Conservation (phyloP, 1,140 invertebrate species). For the Carposina sasakii region DNA sequence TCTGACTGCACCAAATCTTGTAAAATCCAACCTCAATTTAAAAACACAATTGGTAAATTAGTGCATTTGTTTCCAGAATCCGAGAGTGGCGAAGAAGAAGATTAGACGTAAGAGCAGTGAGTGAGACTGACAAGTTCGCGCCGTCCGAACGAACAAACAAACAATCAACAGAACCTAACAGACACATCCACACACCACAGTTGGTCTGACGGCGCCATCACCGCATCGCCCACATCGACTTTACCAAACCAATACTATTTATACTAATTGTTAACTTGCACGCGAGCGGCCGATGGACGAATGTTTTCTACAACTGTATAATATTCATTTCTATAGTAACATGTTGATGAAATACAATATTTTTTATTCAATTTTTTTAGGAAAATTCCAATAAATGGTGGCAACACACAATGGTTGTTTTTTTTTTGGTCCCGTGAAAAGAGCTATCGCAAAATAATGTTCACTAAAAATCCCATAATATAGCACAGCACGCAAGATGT, state of each 20-base stretch:
- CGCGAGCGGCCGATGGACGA: conserved; percentile 26
- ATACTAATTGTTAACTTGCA: conserved; percentile 15
- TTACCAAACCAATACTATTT: too few species aligned
- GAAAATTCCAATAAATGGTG: conserved; percentile 69
- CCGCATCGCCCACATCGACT: too few species aligned
- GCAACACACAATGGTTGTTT: conserved; percentile 50
- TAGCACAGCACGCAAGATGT: too few species aligned
- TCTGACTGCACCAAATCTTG: too few species aligned
- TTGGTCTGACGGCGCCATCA: too few species aligned
- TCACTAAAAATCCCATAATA: too few species aligned
- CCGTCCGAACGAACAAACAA: conserved; percentile 33
- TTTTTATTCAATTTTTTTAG: conserved; percentile 73
- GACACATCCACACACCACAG: conserved; percentile 12
- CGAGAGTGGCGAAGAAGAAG: conserved; percentile 62
- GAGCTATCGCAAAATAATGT: too few species aligned
- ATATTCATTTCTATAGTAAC: conserved; percentile 66
- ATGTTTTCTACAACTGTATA: conserved; percentile 63
- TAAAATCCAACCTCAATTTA: too few species aligned
- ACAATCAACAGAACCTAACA: too few species aligned
- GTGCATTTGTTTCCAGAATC: conserved; percentile 42
- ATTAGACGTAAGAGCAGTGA: conserved; percentile 66
- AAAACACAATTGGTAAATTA: too few species aligned
- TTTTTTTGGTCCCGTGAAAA: too few species aligned
- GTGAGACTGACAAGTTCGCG: conserved; percentile 62
- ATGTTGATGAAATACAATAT: conserved; percentile 70